These are phyloP conservation scores for Tethea ocularis DNA, from an alignment of 2,888 invertebrate genomes.

Conservation along the genomic window DNA sequence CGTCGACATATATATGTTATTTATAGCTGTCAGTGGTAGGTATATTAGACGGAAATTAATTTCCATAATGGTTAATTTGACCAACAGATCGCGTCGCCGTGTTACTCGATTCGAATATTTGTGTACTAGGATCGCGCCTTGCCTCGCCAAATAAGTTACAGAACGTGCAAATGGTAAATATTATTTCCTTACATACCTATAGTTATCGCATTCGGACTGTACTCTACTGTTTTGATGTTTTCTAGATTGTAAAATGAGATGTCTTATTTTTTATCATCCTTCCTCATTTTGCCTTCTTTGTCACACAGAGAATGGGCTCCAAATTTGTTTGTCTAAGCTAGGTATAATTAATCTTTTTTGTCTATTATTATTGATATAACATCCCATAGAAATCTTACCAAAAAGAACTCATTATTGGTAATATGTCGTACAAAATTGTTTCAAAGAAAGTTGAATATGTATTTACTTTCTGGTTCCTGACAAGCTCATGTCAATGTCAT, in stretches of 20 bases:
- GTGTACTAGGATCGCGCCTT: conserved; percentile 25
- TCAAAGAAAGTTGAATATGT: neutral
- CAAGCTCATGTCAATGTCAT: conserved; percentile 43
- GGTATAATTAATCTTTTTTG: no score
- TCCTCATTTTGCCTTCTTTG: neutral
- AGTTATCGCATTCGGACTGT: conserved; percentile 24
- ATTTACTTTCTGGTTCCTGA: conserved; percentile 43
- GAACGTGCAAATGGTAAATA: conserved; percentile 32
- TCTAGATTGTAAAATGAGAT: conserved; percentile 18
- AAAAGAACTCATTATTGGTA: neutral
- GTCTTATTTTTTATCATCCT: conserved; percentile 24
- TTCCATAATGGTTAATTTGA: conserved; percentile 42
- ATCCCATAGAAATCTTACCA: neutral
- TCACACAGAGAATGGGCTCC: neutral
- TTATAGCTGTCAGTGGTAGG: conserved; percentile 32
- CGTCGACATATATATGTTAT: conserved; percentile 27
- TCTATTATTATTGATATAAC: no score
- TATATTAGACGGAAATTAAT: conserved; percentile 46
- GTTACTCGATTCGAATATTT: conserved; percentile 26
- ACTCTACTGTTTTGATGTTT: conserved; percentile 29
- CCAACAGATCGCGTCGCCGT: conserved; percentile 32
- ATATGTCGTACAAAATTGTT: conserved; percentile 2
- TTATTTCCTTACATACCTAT: conserved; percentile 28
- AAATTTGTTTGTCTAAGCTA: neutral
- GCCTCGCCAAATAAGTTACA: conserved; percentile 37